Evolutionary conservation across 2,797 vertebrate genomes (phyloP).

Genomic region (Sitta carolinensis): DNA sequence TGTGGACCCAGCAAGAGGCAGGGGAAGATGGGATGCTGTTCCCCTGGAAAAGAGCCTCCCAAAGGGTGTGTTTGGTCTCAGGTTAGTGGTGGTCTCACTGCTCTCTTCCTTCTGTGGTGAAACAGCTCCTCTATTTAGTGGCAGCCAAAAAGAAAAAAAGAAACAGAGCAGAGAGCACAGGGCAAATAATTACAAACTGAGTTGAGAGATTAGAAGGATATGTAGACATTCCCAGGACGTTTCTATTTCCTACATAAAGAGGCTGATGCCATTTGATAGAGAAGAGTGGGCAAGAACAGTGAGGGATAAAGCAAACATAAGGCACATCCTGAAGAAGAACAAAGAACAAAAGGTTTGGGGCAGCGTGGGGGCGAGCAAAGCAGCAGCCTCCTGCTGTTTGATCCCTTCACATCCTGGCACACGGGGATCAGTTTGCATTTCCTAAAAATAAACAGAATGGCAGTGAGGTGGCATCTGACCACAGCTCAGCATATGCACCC

Average conservation of each 20-base stretch:
- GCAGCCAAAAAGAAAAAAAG: not conserved
- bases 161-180: not conserved
- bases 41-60: not conserved
- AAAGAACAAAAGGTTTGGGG: constrained; percentile 30
- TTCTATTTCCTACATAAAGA: not conserved
- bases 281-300: constrained; percentile 18
- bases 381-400: not conserved
- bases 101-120: not conserved
- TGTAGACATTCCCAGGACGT: not conserved
- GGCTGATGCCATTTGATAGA: not conserved
- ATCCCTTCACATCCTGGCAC: not conserved
- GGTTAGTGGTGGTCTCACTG: not conserved
- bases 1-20: not conserved
- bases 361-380: not conserved
- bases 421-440: not conserved
- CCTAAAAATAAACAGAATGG: constrained; percentile 46
- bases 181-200: not conserved
- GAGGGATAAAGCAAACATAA: constrained; percentile 29
- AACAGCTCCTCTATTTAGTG: not conserved
- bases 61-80: not conserved
- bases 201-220: not conserved
- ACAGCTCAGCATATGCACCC: not conserved
- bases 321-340: constrained; percentile 23
- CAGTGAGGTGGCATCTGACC: constrained; percentile 7
- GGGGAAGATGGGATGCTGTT: not conserved